Evolutionary conservation across 2,888 invertebrate genomes (phyloP), one percentile per base, ranked within the genome.

Genomic region (Chrysolina americana): DNA sequence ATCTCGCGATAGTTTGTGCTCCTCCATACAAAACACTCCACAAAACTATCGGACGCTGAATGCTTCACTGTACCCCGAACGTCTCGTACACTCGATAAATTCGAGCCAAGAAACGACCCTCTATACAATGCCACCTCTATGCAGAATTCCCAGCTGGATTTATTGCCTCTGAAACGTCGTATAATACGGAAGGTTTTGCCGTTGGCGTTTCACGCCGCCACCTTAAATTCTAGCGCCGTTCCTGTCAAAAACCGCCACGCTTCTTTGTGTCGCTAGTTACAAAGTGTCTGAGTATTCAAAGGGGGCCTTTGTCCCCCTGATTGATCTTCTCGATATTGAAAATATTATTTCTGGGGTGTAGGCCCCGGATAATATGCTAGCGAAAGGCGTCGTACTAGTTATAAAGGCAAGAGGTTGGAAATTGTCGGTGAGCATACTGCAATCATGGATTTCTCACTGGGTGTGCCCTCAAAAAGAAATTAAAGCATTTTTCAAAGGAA

Each of bases 81-180:
- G 47, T 73, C 68, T 65, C 68, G 56, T 36, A 44, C 64, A 36
- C 44, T 48, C 75, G 63, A 75, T 75, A 75, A 75, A 75, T 75
- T 66, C 53, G 62, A 66, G 70, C 72, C 66, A 62, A 72, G 70
- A 50, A 69, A 75, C 72, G 72, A 70, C 65, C 72, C 64, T 41
- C 70, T 75, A 75, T 59, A 75, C 75, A 75, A 75, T 75, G 70
- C 59, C 70, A 72, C 75, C 75, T 75, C 72, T 72, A 75, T 75
- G 75, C 75, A 75, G 75, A 72, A 75, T 72, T 75, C 70, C 75
- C 72, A 47, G 17, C 28, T n/a, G 69, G 70, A 75, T 75, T 75
- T 75, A 75, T 70, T 48, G 63, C 75, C 66, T 36, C 65, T 63
- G 72, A 72, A 75, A 75, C 66, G 66, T 41, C 70, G 75, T 65